Conservation (phyloP, 2,888 invertebrate species). For the Torymus tubicola region DNA sequence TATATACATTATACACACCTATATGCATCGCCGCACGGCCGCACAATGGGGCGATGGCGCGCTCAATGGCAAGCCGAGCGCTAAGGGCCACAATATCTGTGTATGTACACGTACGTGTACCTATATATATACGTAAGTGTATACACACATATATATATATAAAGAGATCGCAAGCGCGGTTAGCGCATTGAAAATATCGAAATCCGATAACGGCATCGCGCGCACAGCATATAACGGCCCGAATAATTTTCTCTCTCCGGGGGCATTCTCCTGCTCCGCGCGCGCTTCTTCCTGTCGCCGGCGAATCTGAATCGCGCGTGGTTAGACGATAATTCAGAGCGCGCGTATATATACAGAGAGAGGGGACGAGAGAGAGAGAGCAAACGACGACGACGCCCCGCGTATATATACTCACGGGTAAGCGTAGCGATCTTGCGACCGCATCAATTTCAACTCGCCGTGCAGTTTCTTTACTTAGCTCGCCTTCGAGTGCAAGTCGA, state of each 20-base stretch:
- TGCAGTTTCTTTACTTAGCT: too few species aligned
- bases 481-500: too few species aligned
- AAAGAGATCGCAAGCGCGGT: background rate
- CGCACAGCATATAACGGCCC: slow-evolving; percentile 34
- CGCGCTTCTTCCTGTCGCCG: background rate
- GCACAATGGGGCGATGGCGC: background rate
- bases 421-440: too few species aligned
- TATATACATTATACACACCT: slow-evolving; percentile 4
- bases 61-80: background rate
- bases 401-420: too few species aligned
- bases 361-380: too few species aligned
- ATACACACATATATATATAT: too few species aligned
- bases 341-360: too few species aligned
- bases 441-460: too few species aligned
- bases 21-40: background rate
- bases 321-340: slow-evolving; percentile 1
- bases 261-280: background rate
- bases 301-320: background rate
- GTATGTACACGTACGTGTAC: too few species aligned
- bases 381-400: too few species aligned
- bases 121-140: too few species aligned
- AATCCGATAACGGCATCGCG: slow-evolving; percentile 50
- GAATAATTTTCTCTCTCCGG: slow-evolving; percentile 47
- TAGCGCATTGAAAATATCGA: slow-evolving; percentile 50
- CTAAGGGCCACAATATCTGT: too few species aligned